Conservation (phyloP, 2,797 vertebrate species). For the Sardinella longiceps region DNA sequence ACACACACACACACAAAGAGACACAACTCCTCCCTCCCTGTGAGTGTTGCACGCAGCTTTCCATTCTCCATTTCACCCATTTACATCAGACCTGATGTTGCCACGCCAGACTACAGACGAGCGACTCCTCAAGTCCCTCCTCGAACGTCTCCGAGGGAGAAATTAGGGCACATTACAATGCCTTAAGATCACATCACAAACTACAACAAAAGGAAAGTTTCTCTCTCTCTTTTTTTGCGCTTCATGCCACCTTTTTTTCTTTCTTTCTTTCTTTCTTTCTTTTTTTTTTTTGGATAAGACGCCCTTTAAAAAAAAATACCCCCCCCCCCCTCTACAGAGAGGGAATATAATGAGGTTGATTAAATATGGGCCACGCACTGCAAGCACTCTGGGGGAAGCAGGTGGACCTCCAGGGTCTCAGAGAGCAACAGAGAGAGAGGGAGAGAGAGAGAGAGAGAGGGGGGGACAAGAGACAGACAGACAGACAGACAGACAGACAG, state of each 20-base stretch:
- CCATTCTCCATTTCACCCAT: constrained; percentile 25
- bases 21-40: constrained; percentile 1
- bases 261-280: background rate
- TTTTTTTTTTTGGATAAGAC: background rate
- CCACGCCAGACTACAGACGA: constrained; percentile 4
- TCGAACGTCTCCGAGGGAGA: constrained; percentile 20
- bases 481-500: no score
- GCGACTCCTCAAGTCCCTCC: background rate
- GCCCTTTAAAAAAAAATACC: background rate
- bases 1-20: background rate
- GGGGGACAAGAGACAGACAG: no score
- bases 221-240: background rate
- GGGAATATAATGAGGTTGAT: constrained; percentile 16
- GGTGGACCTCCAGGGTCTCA: background rate
- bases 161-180: constrained; percentile 22
- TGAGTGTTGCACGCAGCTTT: constrained; percentile 9
- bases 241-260: background rate
- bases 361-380: constrained; percentile 15
- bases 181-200: constrained; percentile 24
- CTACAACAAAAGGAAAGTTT: constrained; percentile 27
- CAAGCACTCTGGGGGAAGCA: background rate
- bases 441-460: background rate
- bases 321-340: background rate
- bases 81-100: constrained; percentile 24
- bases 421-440: background rate